Percentiles rank a stretch among this genome's conserved stretches.
phyloP scores from a whole-genome alignment of 2,888 invertebrate genomes.

The Mythimna loreyi region DNA sequence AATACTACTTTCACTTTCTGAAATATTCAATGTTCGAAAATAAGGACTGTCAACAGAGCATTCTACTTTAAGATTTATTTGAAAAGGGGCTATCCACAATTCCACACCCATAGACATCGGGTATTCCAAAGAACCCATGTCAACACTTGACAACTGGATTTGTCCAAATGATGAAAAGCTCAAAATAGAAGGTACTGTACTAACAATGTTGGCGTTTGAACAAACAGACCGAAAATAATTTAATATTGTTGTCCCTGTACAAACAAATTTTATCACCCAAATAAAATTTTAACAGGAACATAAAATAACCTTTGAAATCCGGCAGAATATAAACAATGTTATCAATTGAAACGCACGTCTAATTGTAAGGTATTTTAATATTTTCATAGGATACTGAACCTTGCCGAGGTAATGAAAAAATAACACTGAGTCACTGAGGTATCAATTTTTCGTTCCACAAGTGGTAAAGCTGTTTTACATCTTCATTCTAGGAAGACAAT shows the following conservation, averaged over 20 bases:
- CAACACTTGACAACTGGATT: constrained; percentile 34
- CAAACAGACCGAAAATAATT: constrained; percentile 19
- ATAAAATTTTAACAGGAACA: constrained; percentile 35
- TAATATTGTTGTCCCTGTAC: constrained; percentile 15
- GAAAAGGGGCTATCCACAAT: constrained; percentile 11
- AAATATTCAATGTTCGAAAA: not conserved
- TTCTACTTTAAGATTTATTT: constrained; percentile 5
- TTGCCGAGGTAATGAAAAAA: constrained; percentile 43
- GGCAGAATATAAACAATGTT: constrained; percentile 23
- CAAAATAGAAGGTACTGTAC: constrained; percentile 18
- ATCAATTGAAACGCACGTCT: constrained; percentile 33
- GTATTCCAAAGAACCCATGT: constrained; percentile 10
- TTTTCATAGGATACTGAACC: constrained; percentile 50
- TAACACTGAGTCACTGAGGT: constrained; percentile 37
- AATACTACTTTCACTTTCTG: not conserved
- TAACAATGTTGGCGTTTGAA: constrained; percentile 21
- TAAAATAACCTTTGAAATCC: constrained; percentile 35
- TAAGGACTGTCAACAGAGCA: not conserved
- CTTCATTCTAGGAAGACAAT: not conserved
- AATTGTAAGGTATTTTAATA: constrained; percentile 29
- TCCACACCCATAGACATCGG: constrained; percentile 3
- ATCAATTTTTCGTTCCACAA: constrained; percentile 36
- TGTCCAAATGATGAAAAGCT: constrained; percentile 19
- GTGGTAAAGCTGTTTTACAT: not conserved
- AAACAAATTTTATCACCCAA: constrained; percentile 40